phyloP scores from a whole-genome alignment of 2,797 vertebrate species.

The Graptemys geographica region DNA sequence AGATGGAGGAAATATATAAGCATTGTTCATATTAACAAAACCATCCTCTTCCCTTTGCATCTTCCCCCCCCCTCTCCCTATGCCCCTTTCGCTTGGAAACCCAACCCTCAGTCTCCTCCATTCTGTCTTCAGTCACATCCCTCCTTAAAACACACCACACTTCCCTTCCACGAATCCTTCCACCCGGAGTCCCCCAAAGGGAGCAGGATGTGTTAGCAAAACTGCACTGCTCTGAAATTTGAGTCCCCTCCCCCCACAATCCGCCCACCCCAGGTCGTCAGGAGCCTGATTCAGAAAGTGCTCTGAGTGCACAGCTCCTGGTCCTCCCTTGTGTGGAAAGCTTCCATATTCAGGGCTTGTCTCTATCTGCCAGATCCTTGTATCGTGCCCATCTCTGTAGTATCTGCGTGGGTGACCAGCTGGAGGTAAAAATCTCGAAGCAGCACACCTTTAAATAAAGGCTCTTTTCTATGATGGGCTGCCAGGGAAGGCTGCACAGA shows the following conservation, averaged over 20 bases:
- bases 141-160: neutral
- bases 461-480: conserved; percentile 29
- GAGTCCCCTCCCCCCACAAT: neutral
- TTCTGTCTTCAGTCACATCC: neutral
- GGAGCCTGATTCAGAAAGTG: conserved; percentile 18
- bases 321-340: conserved; percentile 5
- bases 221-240: conserved; percentile 28
- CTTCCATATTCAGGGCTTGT: conserved; percentile 14
- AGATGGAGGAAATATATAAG: neutral
- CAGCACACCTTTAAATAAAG: conserved; percentile 28
- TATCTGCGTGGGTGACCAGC: conserved; percentile 49
- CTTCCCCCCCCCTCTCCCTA: no score
- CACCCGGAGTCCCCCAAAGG: neutral
- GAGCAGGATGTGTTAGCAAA: conserved; percentile 54
- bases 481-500: conserved; percentile 23
- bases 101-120: neutral
- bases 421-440: conserved; percentile 47
- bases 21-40: neutral
- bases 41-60: neutral
- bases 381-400: neutral
- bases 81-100: neutral
- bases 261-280: conserved; percentile 39
- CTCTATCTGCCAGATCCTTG: neutral
- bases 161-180: neutral
- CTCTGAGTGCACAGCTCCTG: conserved; percentile 16